A percentile compares a stretch with the other conserved stretches of the same genome.
phyloP scores from a whole-genome alignment of 2,888 invertebrate species.

The Netelia fuscicornis region DNA sequence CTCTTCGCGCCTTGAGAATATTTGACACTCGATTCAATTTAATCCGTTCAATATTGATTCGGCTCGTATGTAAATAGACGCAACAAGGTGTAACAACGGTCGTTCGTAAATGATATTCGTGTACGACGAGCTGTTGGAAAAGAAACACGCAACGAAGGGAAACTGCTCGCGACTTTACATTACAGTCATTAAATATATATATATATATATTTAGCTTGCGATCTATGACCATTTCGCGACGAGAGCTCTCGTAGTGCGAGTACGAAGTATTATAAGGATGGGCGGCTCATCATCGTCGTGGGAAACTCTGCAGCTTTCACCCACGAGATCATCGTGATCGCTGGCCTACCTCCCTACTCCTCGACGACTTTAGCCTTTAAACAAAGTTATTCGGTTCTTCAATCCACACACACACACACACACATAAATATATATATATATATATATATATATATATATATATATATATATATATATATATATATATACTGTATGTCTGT shows the following conservation, averaged over 20 bases:
- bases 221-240: conserved; percentile 64
- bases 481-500: too few relatives aligned
- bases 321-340: conserved; percentile 76
- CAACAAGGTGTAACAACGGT: conserved; percentile 14
- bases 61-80: background rate
- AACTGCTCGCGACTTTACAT: conserved; percentile 42
- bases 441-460: too few relatives aligned
- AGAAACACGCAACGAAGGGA: conserved; percentile 47
- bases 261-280: conserved; percentile 61
- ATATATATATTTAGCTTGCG: conserved; percentile 32
- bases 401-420: background rate
- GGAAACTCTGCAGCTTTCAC: conserved; percentile 83
- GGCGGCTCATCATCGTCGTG: conserved; percentile 67
- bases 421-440: background rate
- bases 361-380: conserved; percentile 61
- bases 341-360: conserved; percentile 10
- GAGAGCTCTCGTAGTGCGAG: conserved; percentile 37
- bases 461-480: too few relatives aligned
- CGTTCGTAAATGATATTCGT: conserved; percentile 47
- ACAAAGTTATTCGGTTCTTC: conserved; percentile 61
- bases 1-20: too few relatives aligned
- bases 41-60: background rate
- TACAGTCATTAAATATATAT: background rate
- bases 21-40: too few relatives aligned
- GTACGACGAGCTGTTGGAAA: conserved; percentile 17